Evolutionary conservation across 2,113 vertebrate genomes (phyloP), one percentile per base, ranked within the genome.

Genomic region (Hirundichthys speculiger): DNA sequence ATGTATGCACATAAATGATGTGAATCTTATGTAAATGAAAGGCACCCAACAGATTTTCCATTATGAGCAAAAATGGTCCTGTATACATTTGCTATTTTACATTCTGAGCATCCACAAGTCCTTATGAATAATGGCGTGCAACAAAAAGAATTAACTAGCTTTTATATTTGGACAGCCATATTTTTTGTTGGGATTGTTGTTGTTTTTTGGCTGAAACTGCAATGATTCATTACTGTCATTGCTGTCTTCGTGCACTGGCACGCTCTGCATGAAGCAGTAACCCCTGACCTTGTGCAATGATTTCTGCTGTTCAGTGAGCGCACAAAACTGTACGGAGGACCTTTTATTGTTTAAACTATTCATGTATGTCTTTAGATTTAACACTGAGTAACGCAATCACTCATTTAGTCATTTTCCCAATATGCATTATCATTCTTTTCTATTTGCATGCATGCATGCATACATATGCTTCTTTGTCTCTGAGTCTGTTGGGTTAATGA

Each of bases 401-500:
- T 34, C 30, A 34, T 34, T 34, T 34, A 34, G 30, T 34, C 30
- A 34, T 34, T 34, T 34, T 34, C 30, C 30, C 7, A 10, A 34
- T 34, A 10, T 34, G 11, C 11, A 34, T 45, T 45, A 45, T 45
- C 2, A 45, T 45, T 45, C 55, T 52, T 53, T 18, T 41, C 14
- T 40, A 20, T 61, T 30, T 48, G n/a, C 10, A 14, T 55, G 41
- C 20, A 60, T 51, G n/a, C 21, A 49, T 62, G 34, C 30, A 34
- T 15, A 15, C n/a, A 39, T 15, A 15, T 54, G 38, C 20, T 1
- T 18, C 8, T n/a, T 1, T 49, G 51, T 45, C 20, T 46, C 22
- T 50, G 42, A 56, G 41, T 52, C 18, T 70, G 5, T 46, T 22
- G 13, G 55, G 62, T 77, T 86, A 70, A 74, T 78, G 68, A 73